Evolutionary conservation across 2,888 invertebrate genomes (phyloP).

Genomic region (Diaperis boleti): DNA sequence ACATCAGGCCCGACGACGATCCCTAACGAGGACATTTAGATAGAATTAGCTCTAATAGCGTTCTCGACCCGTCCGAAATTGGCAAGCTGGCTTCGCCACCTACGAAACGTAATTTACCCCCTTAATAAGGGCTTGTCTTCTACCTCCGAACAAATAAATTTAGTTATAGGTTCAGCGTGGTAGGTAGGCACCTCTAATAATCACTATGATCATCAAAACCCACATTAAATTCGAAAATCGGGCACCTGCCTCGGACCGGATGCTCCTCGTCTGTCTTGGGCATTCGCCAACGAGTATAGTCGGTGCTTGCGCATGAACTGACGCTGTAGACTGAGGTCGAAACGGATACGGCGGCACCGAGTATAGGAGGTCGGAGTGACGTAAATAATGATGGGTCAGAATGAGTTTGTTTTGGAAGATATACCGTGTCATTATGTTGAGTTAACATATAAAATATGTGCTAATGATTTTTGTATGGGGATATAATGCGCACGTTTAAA

Average conservation of each 20-base stretch:
- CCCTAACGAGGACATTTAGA: constrained; percentile 5
- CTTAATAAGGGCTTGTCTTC: constrained; percentile 30
- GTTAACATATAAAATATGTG: constrained; percentile 40
- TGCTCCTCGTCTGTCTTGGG: constrained; percentile 39
- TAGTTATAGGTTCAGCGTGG: constrained; percentile 40
- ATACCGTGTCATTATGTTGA: constrained; percentile 37
- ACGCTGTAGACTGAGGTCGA: neutral
- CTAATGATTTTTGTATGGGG: constrained; percentile 44
- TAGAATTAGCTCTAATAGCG: neutral
- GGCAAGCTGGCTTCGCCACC: constrained; percentile 16
- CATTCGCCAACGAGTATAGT: constrained; percentile 17
- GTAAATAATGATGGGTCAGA: constrained; percentile 39
- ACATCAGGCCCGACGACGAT: neutral
- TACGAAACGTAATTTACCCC: constrained; percentile 25
- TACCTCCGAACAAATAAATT: constrained; percentile 37
- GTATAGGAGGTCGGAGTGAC: constrained; percentile 14
- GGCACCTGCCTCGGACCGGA: constrained; percentile 43
- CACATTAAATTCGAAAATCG: constrained; percentile 41
- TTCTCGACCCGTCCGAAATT: constrained; percentile 4
- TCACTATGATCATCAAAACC: constrained; percentile 43
- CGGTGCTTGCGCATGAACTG: no score
- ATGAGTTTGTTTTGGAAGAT: constrained; percentile 35
- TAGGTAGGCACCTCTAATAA: constrained; percentile 41
- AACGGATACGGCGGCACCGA: neutral
- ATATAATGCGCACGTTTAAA: constrained; percentile 36